Base-by-base conservation (phyloP, 2,113 vertebrate species). In the Grallaria varia region DNA sequence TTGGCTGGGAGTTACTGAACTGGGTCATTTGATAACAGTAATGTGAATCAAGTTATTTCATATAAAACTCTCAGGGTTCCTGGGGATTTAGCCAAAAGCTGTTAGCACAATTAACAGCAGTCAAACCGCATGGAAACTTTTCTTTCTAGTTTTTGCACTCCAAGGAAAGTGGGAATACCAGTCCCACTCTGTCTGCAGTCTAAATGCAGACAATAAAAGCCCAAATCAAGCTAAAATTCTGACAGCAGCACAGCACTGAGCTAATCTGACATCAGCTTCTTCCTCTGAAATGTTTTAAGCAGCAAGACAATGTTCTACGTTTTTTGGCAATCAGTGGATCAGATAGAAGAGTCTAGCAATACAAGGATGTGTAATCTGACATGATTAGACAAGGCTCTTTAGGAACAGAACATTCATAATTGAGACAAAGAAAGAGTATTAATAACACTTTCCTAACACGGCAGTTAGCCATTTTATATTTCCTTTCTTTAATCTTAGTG, bases 331-430 rank as follows among this genome's bases (percentile, higher is more conserved):
- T 96, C 95, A 33, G 93, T 45, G 55, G 96, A 98, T 98, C 98
- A 97, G 97, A 98, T 97, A 97, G 98, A 98, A 98, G 98, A 97
- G 95, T 97, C 97, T 97, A 95, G 97, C 98, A 97, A 98, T 98
- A 98, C 98, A 95, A 99, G 98, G 98, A 98, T 98, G 98, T 99
- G 98, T 99, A 98, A 98, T 98, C 98, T 98, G 98, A 99, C 98
- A 98, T 99, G 98, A 99, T 99, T 99, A 99, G 98, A 99, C 98
- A 99, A 99, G 99, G 98, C 98, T 98, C 98, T 99, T 99, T 99
- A 99, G 98, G 98, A 99, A 98, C 97, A 98, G 97, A 97, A 98
- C 98, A 98, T 98, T 99, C 98, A 98, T 98, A 98, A 99, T 98
- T 98, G 98, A 98, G 98, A 98, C 99, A 99, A 99, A 99, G 98